A percentile compares a stretch with the other conserved stretches of the same genome.
Conservation (phyloP, 2,888 invertebrate genomes). For the Proisotoma minuta region DNA sequence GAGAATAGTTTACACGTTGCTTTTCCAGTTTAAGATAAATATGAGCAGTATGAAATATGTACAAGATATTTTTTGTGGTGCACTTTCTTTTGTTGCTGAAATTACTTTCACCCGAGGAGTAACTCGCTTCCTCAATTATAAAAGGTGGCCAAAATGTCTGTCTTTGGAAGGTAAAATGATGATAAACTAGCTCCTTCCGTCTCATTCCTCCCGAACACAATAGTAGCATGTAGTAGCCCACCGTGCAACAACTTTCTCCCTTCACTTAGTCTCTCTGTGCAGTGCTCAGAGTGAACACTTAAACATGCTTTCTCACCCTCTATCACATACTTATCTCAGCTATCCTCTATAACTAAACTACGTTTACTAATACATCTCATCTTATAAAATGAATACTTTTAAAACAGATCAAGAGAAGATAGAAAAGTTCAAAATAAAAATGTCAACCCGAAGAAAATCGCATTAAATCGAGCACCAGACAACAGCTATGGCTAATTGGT, state of each 20-base stretch:
- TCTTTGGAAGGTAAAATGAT: too few species aligned
- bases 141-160: too few species aligned
- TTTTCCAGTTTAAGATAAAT: too few species aligned
- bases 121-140: too few species aligned
- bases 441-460: background rate
- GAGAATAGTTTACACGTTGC: too few species aligned
- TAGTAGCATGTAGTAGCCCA: too few species aligned
- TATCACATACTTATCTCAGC: background rate
- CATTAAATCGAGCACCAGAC: background rate
- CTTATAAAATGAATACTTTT: background rate
- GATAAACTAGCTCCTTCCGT: too few species aligned
- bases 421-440: background rate
- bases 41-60: too few species aligned
- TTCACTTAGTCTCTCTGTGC: background rate
- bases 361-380: background rate
- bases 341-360: background rate
- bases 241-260: background rate
- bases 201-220: too few species aligned
- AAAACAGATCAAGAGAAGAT: background rate
- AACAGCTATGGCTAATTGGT: constrained; percentile 4
- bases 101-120: too few species aligned
- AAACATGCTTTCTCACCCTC: background rate
- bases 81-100: too few species aligned
- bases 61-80: too few species aligned
- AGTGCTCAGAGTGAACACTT: background rate